These are phyloP conservation scores for Nibea albiflora DNA, from an alignment of 2,113 vertebrate species.

Conservation along the genomic window DNA sequence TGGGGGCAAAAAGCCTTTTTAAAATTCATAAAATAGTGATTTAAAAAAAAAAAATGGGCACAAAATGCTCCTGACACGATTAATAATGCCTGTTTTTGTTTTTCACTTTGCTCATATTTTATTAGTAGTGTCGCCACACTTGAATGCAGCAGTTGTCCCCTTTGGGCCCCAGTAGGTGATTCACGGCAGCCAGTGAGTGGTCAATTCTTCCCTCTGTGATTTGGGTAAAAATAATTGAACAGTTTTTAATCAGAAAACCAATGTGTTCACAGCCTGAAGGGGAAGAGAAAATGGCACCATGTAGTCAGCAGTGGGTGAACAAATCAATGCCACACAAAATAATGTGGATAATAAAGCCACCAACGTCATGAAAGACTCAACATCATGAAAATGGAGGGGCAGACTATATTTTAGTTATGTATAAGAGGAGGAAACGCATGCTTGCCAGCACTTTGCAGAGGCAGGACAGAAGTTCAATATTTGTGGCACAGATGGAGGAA, in stretches of 20 bases:
- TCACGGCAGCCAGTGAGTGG: background rate
- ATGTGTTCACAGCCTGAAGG: conserved; percentile 1
- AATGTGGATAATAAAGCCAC: background rate
- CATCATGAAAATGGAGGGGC: background rate
- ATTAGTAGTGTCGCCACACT: background rate
- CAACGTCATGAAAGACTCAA: background rate
- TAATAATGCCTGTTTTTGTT: background rate
- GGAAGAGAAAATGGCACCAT: background rate
- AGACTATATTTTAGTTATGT: background rate
- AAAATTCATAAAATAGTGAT: conserved; percentile 37
- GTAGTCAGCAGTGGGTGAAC: background rate
- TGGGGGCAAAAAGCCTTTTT: background rate
- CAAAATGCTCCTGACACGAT: background rate
- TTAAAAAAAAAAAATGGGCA: too few relatives aligned
- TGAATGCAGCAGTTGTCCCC: background rate
- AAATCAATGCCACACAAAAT: background rate
- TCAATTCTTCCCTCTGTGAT: background rate
- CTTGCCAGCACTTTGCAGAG: too few relatives aligned
- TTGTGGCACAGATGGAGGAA: background rate
- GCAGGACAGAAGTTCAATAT: background rate
- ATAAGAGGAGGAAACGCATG: background rate
- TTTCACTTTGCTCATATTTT: background rate
- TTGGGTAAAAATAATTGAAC: conserved; percentile 1
- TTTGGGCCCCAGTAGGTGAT: background rate
- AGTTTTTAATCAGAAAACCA: conserved; percentile 11